These are phyloP conservation scores for Crocallis elinguaria DNA, from an alignment of 2,888 invertebrate species.

Conservation along the genomic window DNA sequence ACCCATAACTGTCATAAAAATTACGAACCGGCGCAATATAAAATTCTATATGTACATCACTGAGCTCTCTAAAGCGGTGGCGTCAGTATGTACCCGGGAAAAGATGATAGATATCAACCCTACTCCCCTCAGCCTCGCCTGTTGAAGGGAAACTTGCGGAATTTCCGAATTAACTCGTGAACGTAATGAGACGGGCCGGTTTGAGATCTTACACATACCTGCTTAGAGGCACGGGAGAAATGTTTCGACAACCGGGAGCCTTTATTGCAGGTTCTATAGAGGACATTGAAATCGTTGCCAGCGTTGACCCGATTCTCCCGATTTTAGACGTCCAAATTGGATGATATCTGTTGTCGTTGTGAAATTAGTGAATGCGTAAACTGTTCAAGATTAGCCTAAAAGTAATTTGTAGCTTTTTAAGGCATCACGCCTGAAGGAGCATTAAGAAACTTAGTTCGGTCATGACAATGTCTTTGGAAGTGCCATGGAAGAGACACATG, in stretches of 20 bases:
- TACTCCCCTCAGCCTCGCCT: not conserved
- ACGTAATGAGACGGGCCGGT: slow-evolving; percentile 41
- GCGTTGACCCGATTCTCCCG: not conserved
- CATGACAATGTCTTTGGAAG: no score
- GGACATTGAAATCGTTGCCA: not conserved
- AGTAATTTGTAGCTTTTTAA: not conserved
- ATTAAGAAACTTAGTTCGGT: no score
- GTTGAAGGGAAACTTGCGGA: slow-evolving; percentile 39
- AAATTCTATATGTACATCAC: no score
- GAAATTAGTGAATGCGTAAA: no score
- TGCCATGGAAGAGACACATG: no score
- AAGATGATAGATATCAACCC: no score
- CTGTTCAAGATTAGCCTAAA: no score
- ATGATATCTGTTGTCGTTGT: not conserved
- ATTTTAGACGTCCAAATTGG: not conserved
- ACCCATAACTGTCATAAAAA: no score
- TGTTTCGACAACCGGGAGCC: slow-evolving; percentile 17
- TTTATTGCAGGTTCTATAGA: slow-evolving; percentile 4
- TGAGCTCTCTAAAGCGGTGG: no score
- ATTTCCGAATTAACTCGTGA: slow-evolving; percentile 48
- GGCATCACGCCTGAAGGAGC: no score
- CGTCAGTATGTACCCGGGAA: no score
- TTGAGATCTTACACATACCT: slow-evolving; percentile 26
- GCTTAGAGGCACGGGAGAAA: slow-evolving; percentile 22
- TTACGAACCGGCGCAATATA: no score